These are phyloP conservation scores for Hemiscyllium ocellatum DNA, from an alignment of 2,113 vertebrate genomes.

Conservation along the genomic window DNA sequence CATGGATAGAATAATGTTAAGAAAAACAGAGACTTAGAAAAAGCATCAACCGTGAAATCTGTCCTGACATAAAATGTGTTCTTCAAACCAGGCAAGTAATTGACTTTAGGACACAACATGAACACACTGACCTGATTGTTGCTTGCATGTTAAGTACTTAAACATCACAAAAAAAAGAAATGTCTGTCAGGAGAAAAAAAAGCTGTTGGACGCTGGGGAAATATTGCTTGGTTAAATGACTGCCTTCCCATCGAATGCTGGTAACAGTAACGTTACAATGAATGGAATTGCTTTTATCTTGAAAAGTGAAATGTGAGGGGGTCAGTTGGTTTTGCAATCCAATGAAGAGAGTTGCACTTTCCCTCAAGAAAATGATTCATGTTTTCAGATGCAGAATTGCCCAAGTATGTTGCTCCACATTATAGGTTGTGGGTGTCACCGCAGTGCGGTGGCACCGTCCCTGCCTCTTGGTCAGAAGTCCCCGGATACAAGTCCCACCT, in stretches of 20 bases:
- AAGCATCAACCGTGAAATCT: background rate
- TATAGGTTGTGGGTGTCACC: background rate
- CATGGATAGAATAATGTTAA: background rate
- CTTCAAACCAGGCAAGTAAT: conserved; percentile 25
- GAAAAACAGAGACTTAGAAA: background rate
- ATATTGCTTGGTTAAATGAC: background rate
- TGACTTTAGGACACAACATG: background rate
- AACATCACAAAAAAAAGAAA: background rate
- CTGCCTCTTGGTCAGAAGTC: too few species aligned
- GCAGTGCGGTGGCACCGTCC: too few species aligned
- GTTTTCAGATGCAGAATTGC: background rate
- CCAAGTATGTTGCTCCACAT: background rate
- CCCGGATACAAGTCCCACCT: too few species aligned
- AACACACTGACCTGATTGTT: conserved; percentile 7
- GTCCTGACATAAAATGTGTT: conserved; percentile 21
- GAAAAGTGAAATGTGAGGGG: background rate
- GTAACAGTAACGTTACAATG: background rate
- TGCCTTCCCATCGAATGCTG: background rate
- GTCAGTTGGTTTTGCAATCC: too few species aligned
- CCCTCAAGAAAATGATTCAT: background rate
- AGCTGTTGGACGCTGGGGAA: background rate
- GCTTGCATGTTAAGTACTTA: conserved; percentile 33
- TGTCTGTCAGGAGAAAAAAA: background rate
- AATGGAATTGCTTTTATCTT: background rate
- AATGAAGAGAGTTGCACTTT: background rate